These are phyloP conservation scores for Drosophila lini DNA, from an alignment of 1,140 invertebrate genomes.

Conservation along the genomic window DNA sequence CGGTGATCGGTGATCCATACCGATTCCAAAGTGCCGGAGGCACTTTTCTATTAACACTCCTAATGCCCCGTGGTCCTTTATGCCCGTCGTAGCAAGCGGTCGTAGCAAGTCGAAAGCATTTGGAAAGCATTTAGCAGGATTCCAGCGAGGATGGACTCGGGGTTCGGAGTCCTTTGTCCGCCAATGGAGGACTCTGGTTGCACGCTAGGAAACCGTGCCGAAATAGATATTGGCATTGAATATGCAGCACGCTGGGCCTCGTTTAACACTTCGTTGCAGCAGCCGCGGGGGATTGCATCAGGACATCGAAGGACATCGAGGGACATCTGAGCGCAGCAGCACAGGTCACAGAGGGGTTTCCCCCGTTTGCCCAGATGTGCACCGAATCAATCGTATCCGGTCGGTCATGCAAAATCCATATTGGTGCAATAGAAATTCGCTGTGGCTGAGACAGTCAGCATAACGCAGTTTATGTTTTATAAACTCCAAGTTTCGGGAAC, in stretches of 20 bases:
- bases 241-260: constrained; percentile 57
- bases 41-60: constrained; percentile 77
- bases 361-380: constrained; percentile 42
- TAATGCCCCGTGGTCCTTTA: constrained; percentile 67
- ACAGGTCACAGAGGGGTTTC: constrained; percentile 5
- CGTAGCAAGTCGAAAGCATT: constrained; percentile 53
- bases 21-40: constrained; percentile 40
- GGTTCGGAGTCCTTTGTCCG: constrained; percentile 10
- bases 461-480: not conserved
- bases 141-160: not conserved
- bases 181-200: constrained; percentile 58
- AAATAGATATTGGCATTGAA: constrained; percentile 51
- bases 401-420: constrained; percentile 50
- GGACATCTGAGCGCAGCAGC: constrained; percentile 12
- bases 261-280: constrained; percentile 69
- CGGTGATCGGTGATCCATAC: constrained; percentile 18
- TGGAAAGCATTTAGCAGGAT: constrained; percentile 49
- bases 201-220: constrained; percentile 71
- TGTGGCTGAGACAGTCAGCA: too few species aligned
- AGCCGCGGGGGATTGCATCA: constrained; percentile 61
- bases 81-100: constrained; percentile 46
- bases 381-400: constrained; percentile 31
- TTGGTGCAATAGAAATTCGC: constrained; percentile 73
- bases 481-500: not conserved
- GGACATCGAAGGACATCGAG: constrained; percentile 7